A percentile compares a stretch with the other conserved stretches of the same genome.
Evolutionary conservation across 2,888 invertebrate genomes (phyloP).

Genomic region (Drosophila mettleri): DNA sequence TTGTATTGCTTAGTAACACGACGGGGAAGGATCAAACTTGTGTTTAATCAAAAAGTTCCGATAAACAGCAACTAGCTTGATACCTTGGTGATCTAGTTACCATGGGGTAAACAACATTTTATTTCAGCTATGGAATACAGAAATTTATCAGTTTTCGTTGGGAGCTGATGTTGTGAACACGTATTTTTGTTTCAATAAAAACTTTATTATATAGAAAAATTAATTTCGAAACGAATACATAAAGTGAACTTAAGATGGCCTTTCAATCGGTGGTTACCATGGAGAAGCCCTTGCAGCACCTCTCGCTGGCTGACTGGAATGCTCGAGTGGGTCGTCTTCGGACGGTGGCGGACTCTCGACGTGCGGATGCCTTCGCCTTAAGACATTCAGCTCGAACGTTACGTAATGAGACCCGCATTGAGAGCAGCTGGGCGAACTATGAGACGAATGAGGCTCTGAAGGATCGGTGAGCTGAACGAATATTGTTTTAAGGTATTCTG

Average conservation of each 20-base stretch:
- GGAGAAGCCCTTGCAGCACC: conserved; percentile 90
- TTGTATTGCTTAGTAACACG: background rate
- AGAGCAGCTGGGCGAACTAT: conserved; percentile 92
- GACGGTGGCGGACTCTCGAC: conserved; percentile 89
- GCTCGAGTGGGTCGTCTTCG: conserved; percentile 89
- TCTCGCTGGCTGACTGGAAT: conserved; percentile 92
- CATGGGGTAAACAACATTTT: conserved; percentile 28
- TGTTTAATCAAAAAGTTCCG: background rate
- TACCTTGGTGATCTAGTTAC: conserved; percentile 54
- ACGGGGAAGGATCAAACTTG: background rate
- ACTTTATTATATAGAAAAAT: conserved; percentile 5
- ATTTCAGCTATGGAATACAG: background rate
- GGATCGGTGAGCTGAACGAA: conserved; percentile 86
- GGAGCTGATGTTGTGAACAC: conserved; percentile 27
- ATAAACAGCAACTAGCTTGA: conserved; percentile 2
- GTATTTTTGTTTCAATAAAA: background rate
- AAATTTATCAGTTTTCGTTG: conserved; percentile 31
- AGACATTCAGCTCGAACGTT: conserved; percentile 90
- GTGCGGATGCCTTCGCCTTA: conserved; percentile 89
- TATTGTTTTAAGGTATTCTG: too few relatives aligned
- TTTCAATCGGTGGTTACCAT: conserved; percentile 86
- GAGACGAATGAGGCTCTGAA: conserved; percentile 90
- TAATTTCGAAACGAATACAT: background rate
- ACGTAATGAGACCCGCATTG: conserved; percentile 91
- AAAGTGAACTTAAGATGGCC: conserved; percentile 66